Percentiles rank a stretch among this genome's conserved stretches.
Evolutionary conservation across 2,797 vertebrate species (phyloP).

Genomic region (Mallotus villosus): DNA sequence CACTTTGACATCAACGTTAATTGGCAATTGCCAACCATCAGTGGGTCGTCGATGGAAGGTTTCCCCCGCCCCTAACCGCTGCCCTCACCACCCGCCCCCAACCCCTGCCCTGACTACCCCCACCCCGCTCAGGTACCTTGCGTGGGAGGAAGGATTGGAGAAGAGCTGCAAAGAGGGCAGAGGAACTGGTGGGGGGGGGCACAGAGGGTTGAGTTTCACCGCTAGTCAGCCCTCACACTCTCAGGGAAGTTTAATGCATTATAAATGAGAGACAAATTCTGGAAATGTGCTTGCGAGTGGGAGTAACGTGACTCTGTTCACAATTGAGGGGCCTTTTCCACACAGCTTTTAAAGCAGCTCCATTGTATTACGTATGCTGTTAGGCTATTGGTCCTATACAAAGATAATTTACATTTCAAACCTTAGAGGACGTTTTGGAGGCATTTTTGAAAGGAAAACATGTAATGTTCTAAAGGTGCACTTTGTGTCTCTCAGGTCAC

Average conservation of each 20-base stretch:
- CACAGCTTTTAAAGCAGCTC: conserved; percentile 49
- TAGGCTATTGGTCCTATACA: neutral
- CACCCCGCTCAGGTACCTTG: conserved; percentile 35
- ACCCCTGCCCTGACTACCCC: conserved; percentile 3
- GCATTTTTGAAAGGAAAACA: no score
- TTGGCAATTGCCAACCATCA: conserved; percentile 68
- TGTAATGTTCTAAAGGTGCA: neutral
- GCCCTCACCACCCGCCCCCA: neutral
- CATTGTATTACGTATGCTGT: conserved; percentile 6
- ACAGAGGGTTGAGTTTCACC: conserved; percentile 17
- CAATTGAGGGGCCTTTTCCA: conserved; percentile 41
- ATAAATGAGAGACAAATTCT: conserved; percentile 32
- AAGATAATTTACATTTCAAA: neutral
- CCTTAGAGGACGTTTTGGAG: neutral
- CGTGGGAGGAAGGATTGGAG: conserved; percentile 27
- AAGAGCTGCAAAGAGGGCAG: conserved; percentile 11
- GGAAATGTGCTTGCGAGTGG: conserved; percentile 39
- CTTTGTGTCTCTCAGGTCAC: neutral
- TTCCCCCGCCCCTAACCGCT: conserved; percentile 16
- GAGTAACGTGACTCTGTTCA: conserved; percentile 28
- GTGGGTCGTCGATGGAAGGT: conserved; percentile 47
- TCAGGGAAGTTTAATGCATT: conserved; percentile 33
- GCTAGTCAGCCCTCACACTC: conserved; percentile 24
- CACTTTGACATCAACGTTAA: conserved; percentile 72
- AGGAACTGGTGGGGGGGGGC: neutral